phyloP scores from a whole-genome alignment of 2,113 vertebrate species.

The Rostratula benghalensis region DNA sequence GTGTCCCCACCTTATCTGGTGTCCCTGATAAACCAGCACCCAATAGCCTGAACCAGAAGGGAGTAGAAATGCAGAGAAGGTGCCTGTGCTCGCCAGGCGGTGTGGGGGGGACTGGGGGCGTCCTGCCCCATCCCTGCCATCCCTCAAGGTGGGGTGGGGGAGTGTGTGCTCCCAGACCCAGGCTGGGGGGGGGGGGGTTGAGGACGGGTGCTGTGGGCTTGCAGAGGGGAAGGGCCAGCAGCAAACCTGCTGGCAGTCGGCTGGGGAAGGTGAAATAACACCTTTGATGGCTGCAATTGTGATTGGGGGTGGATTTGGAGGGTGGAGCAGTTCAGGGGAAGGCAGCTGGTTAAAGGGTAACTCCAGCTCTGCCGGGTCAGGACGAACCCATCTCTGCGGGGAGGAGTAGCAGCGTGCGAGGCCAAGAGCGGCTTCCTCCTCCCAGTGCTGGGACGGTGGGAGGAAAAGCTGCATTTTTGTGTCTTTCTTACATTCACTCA shows the following conservation, averaged over 20 bases:
- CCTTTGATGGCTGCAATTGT: neutral
- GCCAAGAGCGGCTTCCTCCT: neutral
- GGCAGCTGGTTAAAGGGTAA: conserved; percentile 53
- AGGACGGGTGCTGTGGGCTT: neutral
- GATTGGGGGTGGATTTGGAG: conserved; percentile 52
- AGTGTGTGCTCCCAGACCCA: neutral
- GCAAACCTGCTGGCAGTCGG: neutral
- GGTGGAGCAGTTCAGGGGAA: conserved; percentile 46
- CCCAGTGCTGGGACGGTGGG: neutral
- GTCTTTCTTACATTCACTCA: rapidly evolving
- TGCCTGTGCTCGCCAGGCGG: neutral
- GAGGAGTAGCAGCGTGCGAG: neutral
- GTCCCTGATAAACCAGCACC: neutral
- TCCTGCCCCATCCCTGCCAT: neutral
- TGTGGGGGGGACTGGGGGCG: neutral
- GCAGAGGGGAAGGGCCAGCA: neutral
- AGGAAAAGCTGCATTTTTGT: neutral
- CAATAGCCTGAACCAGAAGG: neutral
- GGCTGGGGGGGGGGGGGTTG: rapidly evolving
- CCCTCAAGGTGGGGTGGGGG: no score
- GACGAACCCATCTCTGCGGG: neutral
- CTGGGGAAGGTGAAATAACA: neutral
- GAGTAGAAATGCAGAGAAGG: neutral
- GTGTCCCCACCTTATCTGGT: neutral
- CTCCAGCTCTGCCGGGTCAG: neutral